Base-by-base conservation (phyloP, 2,113 vertebrate genomes). In the Xerus inauris region DNA sequence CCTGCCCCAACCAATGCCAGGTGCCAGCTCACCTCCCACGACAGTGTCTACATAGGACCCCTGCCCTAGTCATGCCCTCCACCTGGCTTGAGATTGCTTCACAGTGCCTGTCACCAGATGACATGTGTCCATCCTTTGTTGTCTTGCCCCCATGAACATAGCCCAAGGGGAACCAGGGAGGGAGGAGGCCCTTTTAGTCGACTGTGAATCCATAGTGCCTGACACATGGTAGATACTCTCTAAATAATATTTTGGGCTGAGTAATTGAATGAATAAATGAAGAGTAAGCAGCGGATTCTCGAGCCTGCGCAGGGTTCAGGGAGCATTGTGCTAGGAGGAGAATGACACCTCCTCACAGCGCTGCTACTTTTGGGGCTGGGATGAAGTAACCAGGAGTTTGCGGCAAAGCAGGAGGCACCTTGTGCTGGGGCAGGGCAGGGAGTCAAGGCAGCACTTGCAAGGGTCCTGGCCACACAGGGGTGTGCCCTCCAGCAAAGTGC, bases 1-100 rank as follows among this genome's bases (percentile, higher is more conserved):
- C 3, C 40, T 69, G n/a, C 35, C 54, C 3, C 1, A 22, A 11
- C 30, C 0, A 17, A 47, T 30, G 47, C 35, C 47, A 0, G 54
- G 4, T 13, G 17, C 10, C 84, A 22, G 28, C 51, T 42, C 28
- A 5, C 8, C 67, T 72, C 14, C 79, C 54, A 35, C 65, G 59
- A 9, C 1, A 1, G 3, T 0, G 0, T 71, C 95, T 16, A 6
- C 22, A n/a, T 1, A 12, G 45, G 80, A 32, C 28, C 16, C 3
- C 59, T 1, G 8, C 35, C 38, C 22, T 49, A 32, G 2, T 32
- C 42, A 49, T 30, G 35, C 5, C 17, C 49, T 59, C 19, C 26
- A 3, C 35, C 64, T 75, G 84, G 24, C 8, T 24, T 80, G 7
- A 47, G 79, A 51, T 85, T 38, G 17, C 26, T n/a, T n/a, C 42